Percentiles rank a stretch among this genome's conserved stretches.
Conservation (phyloP, 64 coral and sea anemone species). For the Pocillopora damicornis region DNA sequence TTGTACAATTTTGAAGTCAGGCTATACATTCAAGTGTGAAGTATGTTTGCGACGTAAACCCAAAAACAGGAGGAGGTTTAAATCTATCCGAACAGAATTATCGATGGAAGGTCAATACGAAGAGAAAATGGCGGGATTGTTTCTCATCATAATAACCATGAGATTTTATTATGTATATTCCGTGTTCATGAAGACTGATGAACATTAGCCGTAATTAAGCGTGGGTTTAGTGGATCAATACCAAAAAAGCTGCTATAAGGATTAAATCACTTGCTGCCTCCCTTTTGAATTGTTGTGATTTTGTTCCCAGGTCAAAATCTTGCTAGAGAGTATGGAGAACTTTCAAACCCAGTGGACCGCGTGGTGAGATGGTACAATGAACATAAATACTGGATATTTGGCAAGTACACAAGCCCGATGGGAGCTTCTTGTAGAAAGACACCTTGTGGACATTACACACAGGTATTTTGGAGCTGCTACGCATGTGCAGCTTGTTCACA, state of each 20-base stretch:
- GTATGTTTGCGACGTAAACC: too few relatives aligned
- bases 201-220: too few relatives aligned
- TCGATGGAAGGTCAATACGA: too few relatives aligned
- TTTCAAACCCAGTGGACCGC: slow-evolving; percentile 16
- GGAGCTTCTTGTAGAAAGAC: background rate
- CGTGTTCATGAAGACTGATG: too few relatives aligned
- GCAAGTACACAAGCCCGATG: slow-evolving; percentile 38
- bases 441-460: slow-evolving; percentile 36
- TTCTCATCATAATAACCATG: too few relatives aligned
- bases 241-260: too few relatives aligned
- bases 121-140: too few relatives aligned
- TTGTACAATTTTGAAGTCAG: background rate
- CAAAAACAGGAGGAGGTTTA: too few relatives aligned
- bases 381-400: slow-evolving; percentile 18
- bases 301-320: slow-evolving; percentile 1
- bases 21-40: background rate
- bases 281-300: background rate
- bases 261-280: too few relatives aligned
- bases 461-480: background rate
- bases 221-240: too few relatives aligned
- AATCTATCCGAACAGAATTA: too few relatives aligned
- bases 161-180: too few relatives aligned
- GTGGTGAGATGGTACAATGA: slow-evolving; percentile 57
- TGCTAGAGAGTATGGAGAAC: background rate
- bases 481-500: background rate